A percentile compares a stretch with the other conserved stretches of the same genome.
These are phyloP conservation scores for Xestia c-nigrum DNA, from an alignment of 2,888 invertebrate genomes.

Conservation along the genomic window DNA sequence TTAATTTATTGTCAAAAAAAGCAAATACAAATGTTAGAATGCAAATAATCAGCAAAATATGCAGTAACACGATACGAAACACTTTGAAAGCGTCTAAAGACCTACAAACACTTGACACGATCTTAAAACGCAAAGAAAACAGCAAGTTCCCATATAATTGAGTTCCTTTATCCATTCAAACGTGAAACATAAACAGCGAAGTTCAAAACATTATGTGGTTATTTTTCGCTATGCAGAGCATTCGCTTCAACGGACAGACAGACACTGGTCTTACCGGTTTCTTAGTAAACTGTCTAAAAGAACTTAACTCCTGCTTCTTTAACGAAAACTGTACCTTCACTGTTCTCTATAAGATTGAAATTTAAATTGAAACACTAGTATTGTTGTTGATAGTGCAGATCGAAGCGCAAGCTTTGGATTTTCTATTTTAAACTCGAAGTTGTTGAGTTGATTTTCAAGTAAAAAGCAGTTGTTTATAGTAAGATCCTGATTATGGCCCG, in stretches of 20 bases:
- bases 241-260: conserved; percentile 75
- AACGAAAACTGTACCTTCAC: conserved; percentile 62
- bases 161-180: conserved; percentile 33
- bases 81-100: background rate
- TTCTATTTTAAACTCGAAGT: conserved; percentile 47
- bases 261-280: conserved; percentile 87
- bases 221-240: conserved; percentile 84
- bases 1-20: no score
- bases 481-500: conserved; percentile 74
- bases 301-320: conserved; percentile 40
- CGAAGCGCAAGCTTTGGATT: conserved; percentile 54
- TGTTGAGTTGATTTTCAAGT: no score
- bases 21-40: no score
- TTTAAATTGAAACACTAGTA: background rate
- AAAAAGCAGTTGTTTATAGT: conserved; percentile 27
- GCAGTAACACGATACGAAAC: background rate
- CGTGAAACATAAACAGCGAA: conserved; percentile 60
- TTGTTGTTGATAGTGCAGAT: conserved; percentile 29
- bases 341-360: conserved; percentile 14
- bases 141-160: conserved; percentile 4
- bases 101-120: background rate
- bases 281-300: conserved; percentile 59
- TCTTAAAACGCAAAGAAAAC: background rate
- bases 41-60: no score
- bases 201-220: conserved; percentile 75